Conservation (phyloP, 2,888 invertebrate genomes). For the Gari tellinella region DNA sequence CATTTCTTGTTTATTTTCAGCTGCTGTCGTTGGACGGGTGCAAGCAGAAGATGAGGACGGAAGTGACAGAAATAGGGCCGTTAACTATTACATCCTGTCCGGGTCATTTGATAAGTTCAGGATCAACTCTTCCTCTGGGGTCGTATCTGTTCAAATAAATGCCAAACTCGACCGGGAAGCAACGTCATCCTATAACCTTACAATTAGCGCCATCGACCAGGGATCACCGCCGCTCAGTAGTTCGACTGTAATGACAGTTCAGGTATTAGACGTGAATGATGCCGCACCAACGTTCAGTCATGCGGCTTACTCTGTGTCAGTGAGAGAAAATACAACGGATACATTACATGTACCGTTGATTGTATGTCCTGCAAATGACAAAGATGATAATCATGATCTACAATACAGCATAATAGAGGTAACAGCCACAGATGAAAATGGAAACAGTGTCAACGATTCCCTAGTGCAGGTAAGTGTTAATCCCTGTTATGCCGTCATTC, state of each 20-base stretch:
- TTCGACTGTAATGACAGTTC: constrained; percentile 66
- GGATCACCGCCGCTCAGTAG: constrained; percentile 63
- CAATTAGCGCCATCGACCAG: constrained; percentile 69
- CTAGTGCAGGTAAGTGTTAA: constrained; percentile 39
- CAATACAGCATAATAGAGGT: constrained; percentile 22
- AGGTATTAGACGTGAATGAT: constrained; percentile 75
- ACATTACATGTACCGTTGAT: not conserved
- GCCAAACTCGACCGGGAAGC: constrained; percentile 44
- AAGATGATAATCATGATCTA: constrained; percentile 23
- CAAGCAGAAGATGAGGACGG: constrained; percentile 39
- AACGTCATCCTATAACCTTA: constrained; percentile 57
- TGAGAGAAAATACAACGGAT: constrained; percentile 14
- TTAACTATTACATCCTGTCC: constrained; percentile 36
- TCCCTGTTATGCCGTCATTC: no score
- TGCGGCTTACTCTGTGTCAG: not conserved
- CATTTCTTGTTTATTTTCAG: no score
- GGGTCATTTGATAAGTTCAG: constrained; percentile 41
- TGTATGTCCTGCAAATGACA: constrained; percentile 29
- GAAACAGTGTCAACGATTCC: constrained; percentile 12
- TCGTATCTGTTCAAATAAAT: constrained; percentile 33
- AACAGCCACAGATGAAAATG: constrained; percentile 33
- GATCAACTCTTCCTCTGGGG: constrained; percentile 32
- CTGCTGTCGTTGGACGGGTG: constrained; percentile 8
- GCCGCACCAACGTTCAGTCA: constrained; percentile 61
- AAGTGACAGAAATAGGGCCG: constrained; percentile 28